Evolutionary conservation across 1,140 invertebrate genomes (phyloP).

Genomic region (Drosophila pruinosa): DNA sequence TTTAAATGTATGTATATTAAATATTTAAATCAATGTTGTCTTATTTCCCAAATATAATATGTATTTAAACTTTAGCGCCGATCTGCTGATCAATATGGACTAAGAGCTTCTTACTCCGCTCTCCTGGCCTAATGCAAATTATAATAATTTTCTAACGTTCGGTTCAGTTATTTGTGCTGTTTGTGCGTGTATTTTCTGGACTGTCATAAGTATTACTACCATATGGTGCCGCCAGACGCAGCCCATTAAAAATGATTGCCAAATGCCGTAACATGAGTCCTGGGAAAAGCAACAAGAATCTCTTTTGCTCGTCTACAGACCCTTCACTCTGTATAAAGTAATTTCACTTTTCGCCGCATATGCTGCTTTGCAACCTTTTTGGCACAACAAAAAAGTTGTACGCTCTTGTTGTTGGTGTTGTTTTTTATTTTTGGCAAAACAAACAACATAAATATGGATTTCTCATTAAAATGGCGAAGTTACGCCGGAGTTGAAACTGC

Average conservation of each 20-base stretch:
- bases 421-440: constrained; percentile 57
- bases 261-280: constrained; percentile 52
- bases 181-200: not conserved
- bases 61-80: not conserved
- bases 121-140: constrained; percentile 9
- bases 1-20: too few relatives aligned
- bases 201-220: constrained; percentile 37
- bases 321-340: constrained; percentile 34
- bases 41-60: too few relatives aligned
- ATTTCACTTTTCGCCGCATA: constrained; percentile 78
- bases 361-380: constrained; percentile 51
- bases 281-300: constrained; percentile 28
- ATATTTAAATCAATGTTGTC: too few relatives aligned
- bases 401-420: constrained; percentile 3
- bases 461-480: constrained; percentile 79
- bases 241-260: constrained; percentile 74
- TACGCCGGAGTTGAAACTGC: constrained; percentile 54
- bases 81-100: too few relatives aligned
- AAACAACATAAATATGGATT: constrained; percentile 81
- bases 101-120: not conserved
- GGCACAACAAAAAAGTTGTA: constrained; percentile 28
- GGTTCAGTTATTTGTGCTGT: constrained; percentile 3
- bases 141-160: constrained; percentile 39
- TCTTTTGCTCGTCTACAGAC: not conserved
- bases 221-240: constrained; percentile 49